These are phyloP conservation scores for Saccostrea echinata DNA, from an alignment of 1,140 invertebrate genomes.

Conservation along the genomic window DNA sequence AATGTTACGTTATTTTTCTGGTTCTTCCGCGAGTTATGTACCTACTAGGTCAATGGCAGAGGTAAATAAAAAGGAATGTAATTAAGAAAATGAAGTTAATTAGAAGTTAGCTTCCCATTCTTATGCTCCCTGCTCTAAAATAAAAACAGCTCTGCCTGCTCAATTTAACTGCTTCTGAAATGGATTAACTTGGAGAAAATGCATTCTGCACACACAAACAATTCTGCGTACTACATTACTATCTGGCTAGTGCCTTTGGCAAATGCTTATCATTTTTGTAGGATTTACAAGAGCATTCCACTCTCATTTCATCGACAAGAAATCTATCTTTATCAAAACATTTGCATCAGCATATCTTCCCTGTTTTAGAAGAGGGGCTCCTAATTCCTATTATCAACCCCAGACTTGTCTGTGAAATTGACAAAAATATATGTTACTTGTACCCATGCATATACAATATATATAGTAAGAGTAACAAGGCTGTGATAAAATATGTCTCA, in stretches of 20 bases:
- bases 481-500: too few species aligned
- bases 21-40: neutral
- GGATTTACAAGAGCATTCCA: slow-evolving; percentile 31
- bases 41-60: neutral
- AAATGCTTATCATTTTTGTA: slow-evolving; percentile 20
- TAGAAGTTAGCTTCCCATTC: neutral
- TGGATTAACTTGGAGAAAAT: slow-evolving; percentile 6
- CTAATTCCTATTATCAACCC: too few species aligned
- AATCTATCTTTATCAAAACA: slow-evolving; percentile 10
- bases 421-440: too few species aligned
- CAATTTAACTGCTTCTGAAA: slow-evolving; percentile 5
- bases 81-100: slow-evolving; percentile 5
- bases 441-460: too few species aligned
- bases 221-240: neutral
- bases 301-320: neutral
- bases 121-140: neutral
- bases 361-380: neutral
- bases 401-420: too few species aligned
- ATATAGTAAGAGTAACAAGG: too few species aligned
- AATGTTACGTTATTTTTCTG: neutral
- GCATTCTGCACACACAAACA: slow-evolving; percentile 14
- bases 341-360: slow-evolving; percentile 13
- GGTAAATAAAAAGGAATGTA: neutral
- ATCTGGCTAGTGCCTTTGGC: neutral
- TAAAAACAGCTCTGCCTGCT: slow-evolving; percentile 8